phyloP scores from a whole-genome alignment of 1,140 invertebrate genomes.

The Tetranychus urticae region DNA sequence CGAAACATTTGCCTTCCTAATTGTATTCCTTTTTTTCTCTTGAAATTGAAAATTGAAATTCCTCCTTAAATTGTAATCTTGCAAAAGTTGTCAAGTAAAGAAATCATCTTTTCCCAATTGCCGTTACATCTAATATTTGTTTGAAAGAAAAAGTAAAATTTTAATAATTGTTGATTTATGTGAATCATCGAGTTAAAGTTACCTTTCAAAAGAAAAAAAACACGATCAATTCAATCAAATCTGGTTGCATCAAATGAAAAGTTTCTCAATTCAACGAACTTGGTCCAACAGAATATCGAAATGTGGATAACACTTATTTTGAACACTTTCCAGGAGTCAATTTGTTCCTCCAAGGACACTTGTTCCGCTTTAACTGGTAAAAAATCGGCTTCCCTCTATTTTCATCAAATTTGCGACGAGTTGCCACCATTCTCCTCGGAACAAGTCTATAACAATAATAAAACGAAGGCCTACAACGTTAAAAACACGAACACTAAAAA shows the following conservation, averaged over 20 bases:
- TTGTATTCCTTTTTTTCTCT: too few species aligned
- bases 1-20: too few species aligned
- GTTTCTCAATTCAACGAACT: neutral
- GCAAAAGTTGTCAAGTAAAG: too few species aligned
- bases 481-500: neutral
- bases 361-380: neutral
- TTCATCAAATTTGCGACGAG: neutral
- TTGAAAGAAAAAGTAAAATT: too few species aligned
- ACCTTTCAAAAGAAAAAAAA: neutral
- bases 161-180: neutral
- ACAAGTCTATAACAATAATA: neutral
- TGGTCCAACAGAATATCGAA: neutral
- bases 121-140: too few species aligned
- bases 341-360: neutral
- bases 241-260: neutral
- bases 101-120: too few species aligned
- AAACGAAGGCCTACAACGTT: neutral
- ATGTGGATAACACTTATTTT: neutral
- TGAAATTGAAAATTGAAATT: too few species aligned
- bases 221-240: neutral
- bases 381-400: neutral
- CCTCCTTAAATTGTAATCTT: too few species aligned
- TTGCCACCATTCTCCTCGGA: neutral
- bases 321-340: neutral
- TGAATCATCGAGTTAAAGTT: neutral